Evolutionary conservation across 2,888 invertebrate species (phyloP).

Genomic region (Neoascia interrupta): DNA sequence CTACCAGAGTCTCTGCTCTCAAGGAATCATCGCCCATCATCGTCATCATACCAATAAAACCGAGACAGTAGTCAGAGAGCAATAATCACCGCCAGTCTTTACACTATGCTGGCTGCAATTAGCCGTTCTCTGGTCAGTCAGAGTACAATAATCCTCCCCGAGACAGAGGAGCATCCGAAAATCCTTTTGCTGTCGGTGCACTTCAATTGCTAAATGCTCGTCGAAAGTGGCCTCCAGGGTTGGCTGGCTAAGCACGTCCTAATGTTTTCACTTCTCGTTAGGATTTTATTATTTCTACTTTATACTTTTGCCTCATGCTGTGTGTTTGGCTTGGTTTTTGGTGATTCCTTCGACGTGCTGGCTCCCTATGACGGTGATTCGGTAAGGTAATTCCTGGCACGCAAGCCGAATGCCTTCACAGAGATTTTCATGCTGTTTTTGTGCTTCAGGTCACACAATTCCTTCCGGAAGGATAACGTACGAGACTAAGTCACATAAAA

Average conservation of each 20-base stretch:
- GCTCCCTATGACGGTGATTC: conserved; percentile 7
- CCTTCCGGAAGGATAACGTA: conserved; percentile 34
- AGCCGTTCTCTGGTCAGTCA: conserved; percentile 53
- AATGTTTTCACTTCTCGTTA: conserved; percentile 67
- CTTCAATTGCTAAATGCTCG: conserved; percentile 39
- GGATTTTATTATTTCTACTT: conserved; percentile 57
- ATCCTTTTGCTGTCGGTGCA: conserved; percentile 27
- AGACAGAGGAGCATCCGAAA: conserved; percentile 40
- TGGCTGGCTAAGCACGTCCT: conserved; percentile 63
- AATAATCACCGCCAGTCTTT: conserved; percentile 45
- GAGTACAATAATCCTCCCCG: conserved; percentile 42
- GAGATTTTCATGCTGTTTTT: conserved; percentile 34
- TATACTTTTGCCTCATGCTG: conserved; percentile 10
- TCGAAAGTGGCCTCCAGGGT: conserved; percentile 54
- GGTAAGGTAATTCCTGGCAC: conserved; percentile 49
- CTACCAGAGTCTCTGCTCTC: neutral
- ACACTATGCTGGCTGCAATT: conserved; percentile 52
- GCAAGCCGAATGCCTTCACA: conserved; percentile 38
- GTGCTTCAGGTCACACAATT: conserved; percentile 24
- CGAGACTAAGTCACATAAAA: conserved; percentile 23
- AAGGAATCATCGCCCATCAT: neutral
- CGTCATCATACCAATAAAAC: conserved; percentile 46
- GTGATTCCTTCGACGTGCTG: conserved; percentile 10
- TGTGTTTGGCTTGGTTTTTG: conserved; percentile 21
- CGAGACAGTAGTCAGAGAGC: conserved; percentile 18